These are phyloP conservation scores for Globia sparganii DNA, from an alignment of 2,888 invertebrate species.

Conservation along the genomic window DNA sequence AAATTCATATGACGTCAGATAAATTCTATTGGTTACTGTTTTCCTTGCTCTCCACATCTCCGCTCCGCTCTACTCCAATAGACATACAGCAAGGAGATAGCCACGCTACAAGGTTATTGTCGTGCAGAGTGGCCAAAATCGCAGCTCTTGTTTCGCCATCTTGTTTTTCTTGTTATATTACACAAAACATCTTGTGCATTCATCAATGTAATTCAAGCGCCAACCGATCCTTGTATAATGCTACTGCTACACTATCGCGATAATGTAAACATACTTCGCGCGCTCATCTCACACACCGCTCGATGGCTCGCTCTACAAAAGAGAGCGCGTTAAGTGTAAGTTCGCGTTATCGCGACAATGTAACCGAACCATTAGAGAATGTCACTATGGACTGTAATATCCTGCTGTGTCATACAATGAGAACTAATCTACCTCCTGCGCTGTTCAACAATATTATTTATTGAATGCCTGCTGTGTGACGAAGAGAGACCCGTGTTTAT, in stretches of 20 bases:
- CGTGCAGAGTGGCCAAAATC: background rate
- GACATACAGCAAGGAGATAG: no score
- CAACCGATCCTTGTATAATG: background rate
- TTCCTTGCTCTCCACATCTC: background rate
- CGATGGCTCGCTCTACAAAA: background rate
- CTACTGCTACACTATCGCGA: background rate
- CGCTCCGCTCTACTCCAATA: background rate
- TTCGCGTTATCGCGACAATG: background rate
- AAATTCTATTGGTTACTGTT: background rate
- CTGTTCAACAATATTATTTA: background rate
- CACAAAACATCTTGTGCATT: background rate
- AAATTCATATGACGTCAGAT: background rate
- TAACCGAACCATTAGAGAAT: background rate
- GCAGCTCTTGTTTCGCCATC: background rate
- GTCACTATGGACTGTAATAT: background rate
- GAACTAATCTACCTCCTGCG: background rate
- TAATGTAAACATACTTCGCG: background rate
- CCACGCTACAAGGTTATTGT: background rate
- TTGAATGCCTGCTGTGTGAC: constrained; percentile 14
- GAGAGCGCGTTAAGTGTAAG: background rate
- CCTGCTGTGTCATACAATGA: background rate
- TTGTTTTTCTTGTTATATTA: background rate
- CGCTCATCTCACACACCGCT: background rate
- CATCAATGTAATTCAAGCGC: background rate
- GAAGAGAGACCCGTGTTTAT: background rate